Evolutionary conservation across 2,888 invertebrate genomes (phyloP).

Genomic region (Hyposoter didymator): DNA sequence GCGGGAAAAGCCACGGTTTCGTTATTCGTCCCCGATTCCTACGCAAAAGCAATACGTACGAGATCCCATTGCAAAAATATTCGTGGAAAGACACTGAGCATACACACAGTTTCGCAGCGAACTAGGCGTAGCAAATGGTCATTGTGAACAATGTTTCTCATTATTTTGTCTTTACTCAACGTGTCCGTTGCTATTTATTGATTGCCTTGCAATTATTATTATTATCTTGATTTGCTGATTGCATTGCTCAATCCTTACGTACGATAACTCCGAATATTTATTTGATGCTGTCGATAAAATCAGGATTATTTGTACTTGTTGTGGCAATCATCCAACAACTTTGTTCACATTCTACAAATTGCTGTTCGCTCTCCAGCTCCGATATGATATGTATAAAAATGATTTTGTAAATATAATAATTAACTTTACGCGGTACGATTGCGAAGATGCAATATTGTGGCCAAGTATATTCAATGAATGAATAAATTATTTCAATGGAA

Average conservation of each 20-base stretch:
- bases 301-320: background rate
- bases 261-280: background rate
- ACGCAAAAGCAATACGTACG: slow-evolving; percentile 35
- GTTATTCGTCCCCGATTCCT: slow-evolving; percentile 40
- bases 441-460: slow-evolving; percentile 61
- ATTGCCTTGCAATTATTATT: background rate
- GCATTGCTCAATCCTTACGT: slow-evolving; percentile 4
- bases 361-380: background rate
- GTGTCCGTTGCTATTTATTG: background rate
- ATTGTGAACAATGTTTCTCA: background rate
- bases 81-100: background rate
- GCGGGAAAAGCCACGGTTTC: slow-evolving; percentile 46
- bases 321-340: background rate
- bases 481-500: slow-evolving; percentile 68
- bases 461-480: slow-evolving; percentile 70
- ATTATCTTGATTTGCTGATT: background rate
- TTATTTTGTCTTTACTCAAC: background rate
- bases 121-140: background rate
- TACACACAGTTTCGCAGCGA: background rate
- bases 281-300: background rate
- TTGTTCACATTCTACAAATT: background rate
- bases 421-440: slow-evolving; percentile 53
- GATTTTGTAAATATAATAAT: slow-evolving; percentile 62
- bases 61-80: slow-evolving; percentile 31
- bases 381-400: background rate